These are phyloP conservation scores for Strix aluco DNA, from an alignment of 2,113 vertebrate species.

Conservation along the genomic window DNA sequence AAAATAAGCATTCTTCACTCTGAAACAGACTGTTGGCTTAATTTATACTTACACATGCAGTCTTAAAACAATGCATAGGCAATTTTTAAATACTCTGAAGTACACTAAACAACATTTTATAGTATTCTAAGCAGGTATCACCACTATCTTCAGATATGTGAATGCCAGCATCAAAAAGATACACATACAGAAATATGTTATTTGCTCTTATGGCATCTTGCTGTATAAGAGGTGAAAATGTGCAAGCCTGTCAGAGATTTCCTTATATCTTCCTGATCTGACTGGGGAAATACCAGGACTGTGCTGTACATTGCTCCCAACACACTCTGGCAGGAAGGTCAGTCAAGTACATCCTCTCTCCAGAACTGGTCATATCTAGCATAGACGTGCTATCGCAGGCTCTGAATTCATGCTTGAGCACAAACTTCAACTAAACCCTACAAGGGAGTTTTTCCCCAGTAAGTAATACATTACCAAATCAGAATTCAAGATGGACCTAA, in stretches of 20 bases:
- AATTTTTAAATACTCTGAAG: neutral
- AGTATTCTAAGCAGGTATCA: neutral
- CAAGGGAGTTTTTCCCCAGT: neutral
- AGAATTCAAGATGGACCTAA: neutral
- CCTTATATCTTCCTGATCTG: neutral
- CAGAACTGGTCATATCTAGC: neutral
- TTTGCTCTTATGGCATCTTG: neutral
- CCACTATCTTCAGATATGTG: neutral
- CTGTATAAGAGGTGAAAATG: neutral
- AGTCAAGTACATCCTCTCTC: neutral
- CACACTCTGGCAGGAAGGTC: neutral
- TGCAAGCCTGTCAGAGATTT: neutral
- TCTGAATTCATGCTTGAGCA: neutral
- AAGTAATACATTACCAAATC: neutral
- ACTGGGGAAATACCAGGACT: neutral
- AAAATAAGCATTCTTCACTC: neutral
- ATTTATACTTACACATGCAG: neutral
- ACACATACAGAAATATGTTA: neutral
- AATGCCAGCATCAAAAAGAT: neutral
- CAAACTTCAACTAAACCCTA: neutral
- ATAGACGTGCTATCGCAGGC: neutral
- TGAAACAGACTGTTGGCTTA: neutral
- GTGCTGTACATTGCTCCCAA: neutral
- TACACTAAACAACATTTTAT: neutral
- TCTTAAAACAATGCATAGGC: neutral